Evolutionary conservation across 2,797 vertebrate species (phyloP).

Genomic region (Denticeps clupeoides): DNA sequence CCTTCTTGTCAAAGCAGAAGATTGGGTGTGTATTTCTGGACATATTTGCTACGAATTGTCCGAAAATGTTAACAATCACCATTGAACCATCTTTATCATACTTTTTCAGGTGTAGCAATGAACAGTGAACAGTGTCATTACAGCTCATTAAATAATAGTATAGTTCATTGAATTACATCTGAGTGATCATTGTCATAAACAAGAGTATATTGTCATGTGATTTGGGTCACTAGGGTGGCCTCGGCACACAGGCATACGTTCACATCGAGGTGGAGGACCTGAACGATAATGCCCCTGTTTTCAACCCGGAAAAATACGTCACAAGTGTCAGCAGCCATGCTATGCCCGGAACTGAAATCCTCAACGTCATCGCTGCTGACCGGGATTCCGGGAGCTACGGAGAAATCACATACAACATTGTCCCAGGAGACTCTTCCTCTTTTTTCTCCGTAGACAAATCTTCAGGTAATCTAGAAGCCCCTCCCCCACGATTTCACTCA

Average conservation of each 20-base stretch:
- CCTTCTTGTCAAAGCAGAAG: slow-evolving; percentile 78
- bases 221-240: slow-evolving; percentile 63
- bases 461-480: slow-evolving; percentile 66
- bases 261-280: slow-evolving; percentile 80
- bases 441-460: slow-evolving; percentile 69
- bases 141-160: no score
- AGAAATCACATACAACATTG: slow-evolving; percentile 64
- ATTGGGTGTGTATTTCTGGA: slow-evolving; percentile 65
- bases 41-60: no score
- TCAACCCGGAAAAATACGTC: slow-evolving; percentile 66
- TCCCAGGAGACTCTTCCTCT: slow-evolving; percentile 63
- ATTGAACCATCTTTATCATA: no score
- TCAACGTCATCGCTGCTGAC: slow-evolving; percentile 72
- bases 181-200: no score
- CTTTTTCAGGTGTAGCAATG: no score
- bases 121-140: no score
- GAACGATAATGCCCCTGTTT: slow-evolving; percentile 80
- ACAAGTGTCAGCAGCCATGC: slow-evolving; percentile 72
- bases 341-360: slow-evolving; percentile 70
- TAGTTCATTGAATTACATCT: no score
- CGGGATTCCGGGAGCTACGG: slow-evolving; percentile 70
- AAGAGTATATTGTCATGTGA: no score
- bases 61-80: no score
- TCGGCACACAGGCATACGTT: slow-evolving; percentile 80
- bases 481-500: no score